These are phyloP conservation scores for Cephalotes varians DNA, from an alignment of 2,888 invertebrate species.

Conservation along the genomic window DNA sequence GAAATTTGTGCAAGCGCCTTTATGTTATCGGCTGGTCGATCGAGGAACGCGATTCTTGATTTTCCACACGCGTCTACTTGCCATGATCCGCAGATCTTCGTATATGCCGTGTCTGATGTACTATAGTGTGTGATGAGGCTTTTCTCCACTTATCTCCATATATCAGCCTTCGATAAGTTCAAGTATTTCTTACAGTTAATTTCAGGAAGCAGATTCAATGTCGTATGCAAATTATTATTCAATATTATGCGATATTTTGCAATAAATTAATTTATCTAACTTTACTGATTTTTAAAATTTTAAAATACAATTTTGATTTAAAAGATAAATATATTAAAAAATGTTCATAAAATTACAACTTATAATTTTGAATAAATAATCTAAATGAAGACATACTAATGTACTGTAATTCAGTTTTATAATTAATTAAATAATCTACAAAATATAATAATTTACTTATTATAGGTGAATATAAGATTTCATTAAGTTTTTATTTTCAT, in stretches of 20 bases:
- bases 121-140: conserved; percentile 45
- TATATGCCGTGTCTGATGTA: conserved; percentile 45
- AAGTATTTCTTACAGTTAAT: conserved; percentile 52
- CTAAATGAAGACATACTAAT: background rate
- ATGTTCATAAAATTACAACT: background rate
- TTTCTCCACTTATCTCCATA: conserved; percentile 58
- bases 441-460: background rate
- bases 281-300: background rate
- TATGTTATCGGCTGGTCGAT: conserved; percentile 70
- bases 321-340: background rate
- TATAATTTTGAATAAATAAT: background rate
- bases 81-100: conserved; percentile 23
- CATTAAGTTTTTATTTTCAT: background rate
- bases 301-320: background rate
- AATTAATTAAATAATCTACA: background rate
- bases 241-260: background rate
- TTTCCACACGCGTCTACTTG: conserved; percentile 58
- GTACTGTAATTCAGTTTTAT: background rate
- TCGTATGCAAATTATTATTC: background rate
- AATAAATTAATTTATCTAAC: background rate
- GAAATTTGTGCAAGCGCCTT: conserved; percentile 76
- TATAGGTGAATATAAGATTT: background rate
- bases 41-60: conserved; percentile 66
- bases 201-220: conserved; percentile 38
- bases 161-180: conserved; percentile 50